Percentiles rank a stretch among this genome's conserved stretches.
Evolutionary conservation across 2,888 invertebrate species (phyloP).

Genomic region (Cephus sareptanus): DNA sequence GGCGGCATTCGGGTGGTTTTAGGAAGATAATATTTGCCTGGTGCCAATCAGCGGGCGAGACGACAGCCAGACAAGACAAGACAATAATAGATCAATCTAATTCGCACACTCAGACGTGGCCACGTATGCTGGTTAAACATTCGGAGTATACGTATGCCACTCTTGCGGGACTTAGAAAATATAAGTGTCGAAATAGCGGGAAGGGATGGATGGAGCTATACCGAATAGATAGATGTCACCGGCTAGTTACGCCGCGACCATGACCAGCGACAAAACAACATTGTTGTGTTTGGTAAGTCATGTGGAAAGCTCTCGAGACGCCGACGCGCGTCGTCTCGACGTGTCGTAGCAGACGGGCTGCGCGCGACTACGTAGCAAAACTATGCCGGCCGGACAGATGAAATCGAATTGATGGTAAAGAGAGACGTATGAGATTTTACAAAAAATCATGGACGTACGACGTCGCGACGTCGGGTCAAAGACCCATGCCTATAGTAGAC

Average conservation of each 20-base stretch:
- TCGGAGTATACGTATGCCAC: too few species aligned
- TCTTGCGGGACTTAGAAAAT: too few species aligned
- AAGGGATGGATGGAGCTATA: too few species aligned
- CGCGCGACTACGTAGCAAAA: slow-evolving; percentile 19
- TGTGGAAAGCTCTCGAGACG: neutral
- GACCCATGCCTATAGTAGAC: neutral
- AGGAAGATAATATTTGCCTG: slow-evolving; percentile 55
- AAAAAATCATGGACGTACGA: too few species aligned
- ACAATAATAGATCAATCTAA: slow-evolving; percentile 65
- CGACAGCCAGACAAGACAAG: slow-evolving; percentile 58
- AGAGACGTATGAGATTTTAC: too few species aligned
- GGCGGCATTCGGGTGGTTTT: slow-evolving; percentile 41
- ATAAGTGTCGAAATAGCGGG: too few species aligned
- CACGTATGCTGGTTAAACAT: neutral
- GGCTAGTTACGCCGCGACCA: slow-evolving; percentile 14
- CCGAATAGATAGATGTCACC: too few species aligned
- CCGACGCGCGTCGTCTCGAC: neutral
- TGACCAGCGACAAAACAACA: slow-evolving; percentile 27
- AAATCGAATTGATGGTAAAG: slow-evolving; percentile 2
- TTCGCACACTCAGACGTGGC: slow-evolving; percentile 55
- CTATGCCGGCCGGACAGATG: slow-evolving; percentile 29
- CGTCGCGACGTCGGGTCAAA: too few species aligned
- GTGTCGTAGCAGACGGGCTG: too few species aligned
- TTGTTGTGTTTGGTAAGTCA: slow-evolving; percentile 20
- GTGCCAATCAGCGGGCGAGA: slow-evolving; percentile 61